Evolutionary conservation across 2,888 invertebrate species (phyloP).

Genomic region (Macrosiphum euphorbiae): DNA sequence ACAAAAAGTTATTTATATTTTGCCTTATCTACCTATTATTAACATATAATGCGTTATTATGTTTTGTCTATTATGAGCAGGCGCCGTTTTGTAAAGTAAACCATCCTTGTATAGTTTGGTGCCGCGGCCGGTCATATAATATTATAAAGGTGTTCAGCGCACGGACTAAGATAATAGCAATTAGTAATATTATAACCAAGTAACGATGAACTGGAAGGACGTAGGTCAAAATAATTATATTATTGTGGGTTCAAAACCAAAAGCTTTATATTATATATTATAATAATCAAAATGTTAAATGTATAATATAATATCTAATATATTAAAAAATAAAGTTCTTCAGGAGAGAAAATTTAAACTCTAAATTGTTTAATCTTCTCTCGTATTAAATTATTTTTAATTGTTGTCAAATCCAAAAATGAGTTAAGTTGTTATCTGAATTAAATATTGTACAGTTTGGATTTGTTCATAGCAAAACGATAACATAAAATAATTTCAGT

Average conservation of each 20-base stretch:
- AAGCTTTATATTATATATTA: neutral
- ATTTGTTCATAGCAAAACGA: neutral
- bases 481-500: neutral
- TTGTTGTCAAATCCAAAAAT: neutral
- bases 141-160: neutral
- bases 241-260: neutral
- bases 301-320: no score
- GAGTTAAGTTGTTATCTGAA: neutral
- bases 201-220: neutral
- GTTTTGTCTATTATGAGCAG: neutral
- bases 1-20: neutral
- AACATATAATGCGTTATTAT: neutral
- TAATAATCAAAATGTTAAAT: no score
- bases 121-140: neutral
- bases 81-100: neutral
- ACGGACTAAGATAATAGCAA: neutral
- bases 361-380: neutral
- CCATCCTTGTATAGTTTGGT: neutral
- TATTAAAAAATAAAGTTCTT: neutral
- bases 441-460: neutral
- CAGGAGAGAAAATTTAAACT: neutral
- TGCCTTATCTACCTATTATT: neutral
- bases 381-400: neutral
- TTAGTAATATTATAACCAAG: slow-evolving; percentile 5
- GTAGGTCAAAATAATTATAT: neutral